Percentiles rank a stretch among this genome's conserved stretches.
Evolutionary conservation across 1,140 invertebrate species (phyloP).

Genomic region (Anadara kagoshimensis): DNA sequence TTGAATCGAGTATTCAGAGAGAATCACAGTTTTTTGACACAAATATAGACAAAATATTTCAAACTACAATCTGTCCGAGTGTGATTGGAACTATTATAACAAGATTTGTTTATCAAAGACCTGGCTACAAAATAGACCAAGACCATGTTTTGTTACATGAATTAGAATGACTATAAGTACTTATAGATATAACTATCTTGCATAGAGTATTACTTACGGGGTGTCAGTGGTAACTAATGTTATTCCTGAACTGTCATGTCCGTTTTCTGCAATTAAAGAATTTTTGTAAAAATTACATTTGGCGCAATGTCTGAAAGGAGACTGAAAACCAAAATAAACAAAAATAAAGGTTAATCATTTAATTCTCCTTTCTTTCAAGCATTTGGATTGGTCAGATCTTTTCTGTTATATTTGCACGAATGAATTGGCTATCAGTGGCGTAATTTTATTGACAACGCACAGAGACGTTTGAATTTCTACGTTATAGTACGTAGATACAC

Average conservation of each 20-base stretch:
- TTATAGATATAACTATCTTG: too few species aligned
- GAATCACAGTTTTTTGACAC: too few species aligned
- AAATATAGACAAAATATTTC: too few species aligned
- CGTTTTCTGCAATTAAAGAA: slow-evolving; percentile 78
- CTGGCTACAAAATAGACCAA: too few species aligned
- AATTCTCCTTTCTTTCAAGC: too few species aligned
- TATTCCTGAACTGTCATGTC: slow-evolving; percentile 77
- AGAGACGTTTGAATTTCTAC: not conserved
- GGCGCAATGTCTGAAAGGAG: not conserved
- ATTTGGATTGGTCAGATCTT: too few species aligned
- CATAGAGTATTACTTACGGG: slow-evolving; percentile 34
- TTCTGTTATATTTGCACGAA: too few species aligned
- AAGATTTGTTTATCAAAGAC: too few species aligned
- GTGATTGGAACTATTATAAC: too few species aligned
- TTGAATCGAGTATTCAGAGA: not conserved
- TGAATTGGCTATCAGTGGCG: not conserved
- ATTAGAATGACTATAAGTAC: not conserved
- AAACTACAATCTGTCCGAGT: too few species aligned
- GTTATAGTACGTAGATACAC: not conserved
- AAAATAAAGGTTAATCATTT: too few species aligned
- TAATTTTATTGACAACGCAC: not conserved
- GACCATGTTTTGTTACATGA: too few species aligned
- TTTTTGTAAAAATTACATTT: not conserved
- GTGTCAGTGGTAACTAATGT: slow-evolving; percentile 43
- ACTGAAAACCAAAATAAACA: not conserved